These are phyloP conservation scores for Promerops cafer DNA, from an alignment of 2,113 vertebrate species.

Conservation along the genomic window DNA sequence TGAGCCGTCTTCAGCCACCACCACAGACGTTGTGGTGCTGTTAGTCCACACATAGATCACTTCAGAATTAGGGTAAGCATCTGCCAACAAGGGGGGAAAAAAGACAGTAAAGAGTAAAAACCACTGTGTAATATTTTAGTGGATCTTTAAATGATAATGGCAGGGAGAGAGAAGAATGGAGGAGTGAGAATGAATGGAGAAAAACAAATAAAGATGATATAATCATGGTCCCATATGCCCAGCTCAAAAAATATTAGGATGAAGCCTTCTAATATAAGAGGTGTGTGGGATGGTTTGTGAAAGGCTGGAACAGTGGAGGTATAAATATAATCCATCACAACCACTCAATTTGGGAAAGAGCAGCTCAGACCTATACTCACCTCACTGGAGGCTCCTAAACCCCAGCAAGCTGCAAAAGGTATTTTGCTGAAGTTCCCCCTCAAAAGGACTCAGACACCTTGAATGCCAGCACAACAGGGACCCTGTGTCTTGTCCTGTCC, in stretches of 20 bases:
- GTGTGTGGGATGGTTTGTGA: background rate
- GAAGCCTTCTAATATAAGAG: background rate
- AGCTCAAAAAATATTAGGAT: slow-evolving; percentile 15
- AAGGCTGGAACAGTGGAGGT: background rate
- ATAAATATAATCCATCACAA: background rate
- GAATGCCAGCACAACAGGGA: background rate
- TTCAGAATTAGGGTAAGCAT: slow-evolving; percentile 94
- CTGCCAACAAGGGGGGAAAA: slow-evolving; percentile 43
- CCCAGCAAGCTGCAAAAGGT: background rate
- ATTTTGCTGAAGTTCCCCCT: background rate
- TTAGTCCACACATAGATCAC: slow-evolving; percentile 93
- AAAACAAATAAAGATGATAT: background rate
- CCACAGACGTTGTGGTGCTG: slow-evolving; percentile 86
- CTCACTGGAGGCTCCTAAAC: background rate
- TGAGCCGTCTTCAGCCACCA: slow-evolving; percentile 93
- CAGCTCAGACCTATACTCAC: background rate
- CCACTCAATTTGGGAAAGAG: background rate
- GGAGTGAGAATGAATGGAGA: slow-evolving; percentile 7
- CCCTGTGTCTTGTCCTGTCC: background rate
- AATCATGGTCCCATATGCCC: background rate
- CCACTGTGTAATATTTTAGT: background rate
- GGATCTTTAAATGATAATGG: background rate
- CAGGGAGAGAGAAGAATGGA: background rate
- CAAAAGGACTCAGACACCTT: background rate
- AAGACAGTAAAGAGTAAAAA: background rate